phyloP scores from a whole-genome alignment of 2,797 vertebrate species.

The Novumbra hubbsi region DNA sequence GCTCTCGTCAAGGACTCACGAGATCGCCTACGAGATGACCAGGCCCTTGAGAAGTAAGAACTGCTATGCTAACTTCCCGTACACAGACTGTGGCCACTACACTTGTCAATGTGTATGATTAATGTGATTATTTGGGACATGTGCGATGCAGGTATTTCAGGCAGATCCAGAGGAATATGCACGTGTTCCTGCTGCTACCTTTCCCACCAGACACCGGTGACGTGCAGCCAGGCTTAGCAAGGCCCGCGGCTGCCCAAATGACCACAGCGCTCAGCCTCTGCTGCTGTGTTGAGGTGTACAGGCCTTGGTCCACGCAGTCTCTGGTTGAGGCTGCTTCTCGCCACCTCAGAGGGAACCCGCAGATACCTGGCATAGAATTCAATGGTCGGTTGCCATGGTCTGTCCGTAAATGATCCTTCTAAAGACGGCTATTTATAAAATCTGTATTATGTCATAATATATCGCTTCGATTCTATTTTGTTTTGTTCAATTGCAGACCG shows the following conservation, averaged over 20 bases:
- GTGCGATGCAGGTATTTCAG: conserved; percentile 65
- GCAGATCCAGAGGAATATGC: conserved; percentile 73
- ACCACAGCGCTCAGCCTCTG: conserved; percentile 62
- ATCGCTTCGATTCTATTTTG: conserved; percentile 6
- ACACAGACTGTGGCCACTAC: not conserved
- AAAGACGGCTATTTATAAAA: not conserved
- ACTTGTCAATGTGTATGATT: no score
- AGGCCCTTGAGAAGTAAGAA: conserved; percentile 72
- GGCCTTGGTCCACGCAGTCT: conserved; percentile 70
- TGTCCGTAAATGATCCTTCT: not conserved
- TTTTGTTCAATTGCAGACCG: conserved; percentile 40
- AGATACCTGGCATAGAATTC: conserved; percentile 38
- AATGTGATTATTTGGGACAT: not conserved
- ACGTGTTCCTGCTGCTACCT: conserved; percentile 78
- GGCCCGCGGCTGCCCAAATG: conserved; percentile 51
- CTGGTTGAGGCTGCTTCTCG: conserved; percentile 65
- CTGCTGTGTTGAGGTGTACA: conserved; percentile 76
- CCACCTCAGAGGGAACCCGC: conserved; percentile 50
- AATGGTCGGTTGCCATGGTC: conserved; percentile 18
- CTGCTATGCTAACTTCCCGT: not conserved
- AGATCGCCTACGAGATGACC: conserved; percentile 52
- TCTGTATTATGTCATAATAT: not conserved
- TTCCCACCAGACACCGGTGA: conserved; percentile 27
- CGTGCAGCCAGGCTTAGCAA: conserved; percentile 14
- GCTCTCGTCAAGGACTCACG: conserved; percentile 43